Evolutionary conservation across 2,113 vertebrate species (phyloP), one percentile per base, ranked within the genome.

Genomic region (Cryptomyrus ogoouensis): DNA sequence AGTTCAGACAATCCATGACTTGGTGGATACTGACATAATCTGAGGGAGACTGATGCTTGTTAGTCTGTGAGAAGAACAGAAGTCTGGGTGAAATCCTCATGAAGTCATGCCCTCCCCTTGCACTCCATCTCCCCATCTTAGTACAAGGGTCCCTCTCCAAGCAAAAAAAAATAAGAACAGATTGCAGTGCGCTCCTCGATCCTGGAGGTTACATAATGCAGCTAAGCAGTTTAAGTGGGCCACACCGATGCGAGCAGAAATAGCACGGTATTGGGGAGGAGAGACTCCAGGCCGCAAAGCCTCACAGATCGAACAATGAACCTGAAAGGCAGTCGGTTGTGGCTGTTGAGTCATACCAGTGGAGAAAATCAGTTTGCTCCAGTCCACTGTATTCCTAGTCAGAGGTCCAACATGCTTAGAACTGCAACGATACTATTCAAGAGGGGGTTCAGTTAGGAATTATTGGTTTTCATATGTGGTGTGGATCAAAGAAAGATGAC

Each of bases 151-250:
- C 19, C 15, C 35, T 24, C 44, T 44, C 42, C 39, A 47, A 70
- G n/a, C n/a, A 70, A 31, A 66, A 39, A 80, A 6, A 44, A 83
- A 83, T 44, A 44, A n/a, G 42, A 12, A 4, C 44, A 19, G 17
- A 90, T 70, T 92, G 93, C 93, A 90, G 89, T 92, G 92, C 90
- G 91, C 92, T 93, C 93, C 94, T 93, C 94, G 93, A 95, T 95
- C 94, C 94, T 89, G 42, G 87, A 91, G 93, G 93, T 95, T 95
- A 94, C 94, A 93, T 94, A 95, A 95, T 94, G 94, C 94, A 94
- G 95, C 95, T 95, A 95, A 95, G 93, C 92, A 92, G 91, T 94
- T 95, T 95, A 95, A 95, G 90, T 90, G 91, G 93, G 92, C 90
- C 94, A 93, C 94, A 93, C 91, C 94, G 91, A 94, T 24, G 91